Evolutionary conservation across 2,888 invertebrate species (phyloP), one percentile per base, ranked within the genome.

Genomic region (Oligia strigilis): DNA sequence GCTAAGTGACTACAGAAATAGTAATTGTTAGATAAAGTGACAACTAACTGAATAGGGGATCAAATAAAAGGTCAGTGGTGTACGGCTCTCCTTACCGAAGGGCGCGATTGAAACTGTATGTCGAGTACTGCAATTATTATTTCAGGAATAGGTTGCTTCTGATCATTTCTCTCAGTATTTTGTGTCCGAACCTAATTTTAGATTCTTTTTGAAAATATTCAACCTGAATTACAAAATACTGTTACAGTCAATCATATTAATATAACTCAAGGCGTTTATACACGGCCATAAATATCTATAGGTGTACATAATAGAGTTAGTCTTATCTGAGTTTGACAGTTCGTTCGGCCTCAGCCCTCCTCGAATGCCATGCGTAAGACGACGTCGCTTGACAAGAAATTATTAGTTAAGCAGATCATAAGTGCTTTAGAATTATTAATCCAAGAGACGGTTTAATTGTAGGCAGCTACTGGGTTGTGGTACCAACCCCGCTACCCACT

Each of bases 1-100:
- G 94, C 93, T 92, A 94, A 96, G 96, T 96, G 95, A 95, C 93
- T 92, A 90, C 90, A 83, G 82, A 87, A 87, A 89, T 85, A 91
- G 86, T 88, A 92, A 92, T 90, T 90, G 77, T 89, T 88, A 89
- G 83, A 87, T 84, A 87, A 85, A 90, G 88, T 90, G 90, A 86
- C 77, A 80, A 87, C 80, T 65, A 75, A 80, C 76, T 80, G 87
- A 74, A 86, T 83, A 85, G 87, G 89, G 88, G 89, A 91, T 82
- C 85, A 85, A 87, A 88, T 69, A 85, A 82, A 91, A 94, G 94
- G 94, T 95, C 88, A 94, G 94, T 95, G 87, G 73, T 90, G 43
- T 75, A 62, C 43, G 17, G 55, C 40, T 77, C 58, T 72, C 64
- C 66, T 58, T 73, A 64, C 29, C n/a, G 36, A 80, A 76, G 49